phyloP scores from a whole-genome alignment of 1,140 invertebrate genomes.

The Drosophila truncata region DNA sequence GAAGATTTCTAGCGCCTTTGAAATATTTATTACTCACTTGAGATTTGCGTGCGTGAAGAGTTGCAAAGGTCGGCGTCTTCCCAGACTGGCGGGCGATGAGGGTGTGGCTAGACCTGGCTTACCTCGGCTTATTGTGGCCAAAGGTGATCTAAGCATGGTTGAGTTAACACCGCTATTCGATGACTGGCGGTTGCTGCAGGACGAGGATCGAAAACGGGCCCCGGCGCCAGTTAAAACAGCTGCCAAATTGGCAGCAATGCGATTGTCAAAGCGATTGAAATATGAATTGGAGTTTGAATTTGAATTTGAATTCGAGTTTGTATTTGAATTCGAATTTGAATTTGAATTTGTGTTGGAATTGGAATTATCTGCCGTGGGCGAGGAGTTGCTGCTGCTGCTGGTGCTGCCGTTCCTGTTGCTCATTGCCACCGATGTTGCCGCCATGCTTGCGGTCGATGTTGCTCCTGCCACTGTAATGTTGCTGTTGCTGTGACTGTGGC shows the following conservation, averaged over 20 bases:
- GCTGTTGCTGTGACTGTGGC: slow-evolving; percentile 8
- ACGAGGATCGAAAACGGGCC: slow-evolving; percentile 75
- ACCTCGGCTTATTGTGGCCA: slow-evolving; percentile 30
- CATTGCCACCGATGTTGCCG: slow-evolving; percentile 36
- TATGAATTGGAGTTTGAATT: slow-evolving; percentile 62
- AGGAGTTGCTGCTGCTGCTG: slow-evolving; percentile 78
- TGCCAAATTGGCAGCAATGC: slow-evolving; percentile 79
- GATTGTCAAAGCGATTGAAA: slow-evolving; percentile 82
- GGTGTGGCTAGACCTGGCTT: slow-evolving; percentile 53
- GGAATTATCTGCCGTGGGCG: slow-evolving; percentile 64
- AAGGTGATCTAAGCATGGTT: slow-evolving; percentile 20
- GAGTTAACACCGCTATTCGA: slow-evolving; percentile 4
- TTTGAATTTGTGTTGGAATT: slow-evolving; percentile 35
- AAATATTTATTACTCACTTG: slow-evolving; percentile 65
- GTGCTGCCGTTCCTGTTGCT: slow-evolving; percentile 65
- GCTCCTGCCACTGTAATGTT: slow-evolving; percentile 1
- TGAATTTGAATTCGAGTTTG: slow-evolving; percentile 23
- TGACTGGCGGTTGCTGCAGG: slow-evolving; percentile 61
- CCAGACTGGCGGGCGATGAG: slow-evolving; percentile 57
- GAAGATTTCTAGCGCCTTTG: not conserved
- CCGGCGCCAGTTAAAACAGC: slow-evolving; percentile 72
- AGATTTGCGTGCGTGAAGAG: slow-evolving; percentile 77
- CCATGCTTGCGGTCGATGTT: slow-evolving; percentile 16
- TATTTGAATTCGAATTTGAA: slow-evolving; percentile 34
- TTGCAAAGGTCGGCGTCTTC: slow-evolving; percentile 72